phyloP scores from a whole-genome alignment of 2,113 vertebrate species.

The Cavia porcellus region DNA sequence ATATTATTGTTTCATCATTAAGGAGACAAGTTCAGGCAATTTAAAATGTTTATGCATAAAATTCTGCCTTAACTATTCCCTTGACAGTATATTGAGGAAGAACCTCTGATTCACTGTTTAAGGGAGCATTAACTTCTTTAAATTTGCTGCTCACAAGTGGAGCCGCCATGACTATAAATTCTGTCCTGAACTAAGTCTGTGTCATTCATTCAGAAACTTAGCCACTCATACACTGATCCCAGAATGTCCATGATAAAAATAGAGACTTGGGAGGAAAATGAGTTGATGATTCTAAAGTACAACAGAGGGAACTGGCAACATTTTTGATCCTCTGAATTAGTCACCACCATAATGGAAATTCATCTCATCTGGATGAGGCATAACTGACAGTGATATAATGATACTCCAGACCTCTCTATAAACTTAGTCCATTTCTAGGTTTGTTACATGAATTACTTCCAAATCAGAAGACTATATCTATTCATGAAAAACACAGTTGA shows the following conservation, averaged over 20 bases:
- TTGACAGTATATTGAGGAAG: not conserved
- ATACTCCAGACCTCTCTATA: not conserved
- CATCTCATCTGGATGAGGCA: not conserved
- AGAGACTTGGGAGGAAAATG: slow-evolving; percentile 15
- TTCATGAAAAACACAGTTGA: not conserved
- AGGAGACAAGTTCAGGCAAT: not conserved
- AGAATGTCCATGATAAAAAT: not conserved
- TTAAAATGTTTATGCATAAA: slow-evolving; percentile 52
- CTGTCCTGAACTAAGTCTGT: slow-evolving; percentile 14
- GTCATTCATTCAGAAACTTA: slow-evolving; percentile 22
- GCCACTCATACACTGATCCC: not conserved
- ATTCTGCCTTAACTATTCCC: not conserved
- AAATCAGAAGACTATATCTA: slow-evolving; percentile 12
- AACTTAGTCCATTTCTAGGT: not conserved
- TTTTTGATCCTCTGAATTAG: not conserved
- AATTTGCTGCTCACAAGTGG: slow-evolving; percentile 3
- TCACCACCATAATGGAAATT: slow-evolving; percentile 3
- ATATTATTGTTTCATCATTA: slow-evolving; percentile 35
- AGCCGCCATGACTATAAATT: slow-evolving; percentile 21
- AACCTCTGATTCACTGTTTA: not conserved
- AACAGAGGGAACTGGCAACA: not conserved
- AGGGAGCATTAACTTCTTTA: slow-evolving; percentile 13
- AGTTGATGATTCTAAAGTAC: not conserved
- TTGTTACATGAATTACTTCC: not conserved
- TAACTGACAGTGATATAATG: not conserved